Percentiles rank a stretch among this genome's conserved stretches.
These are phyloP conservation scores for Ifrita kowaldi DNA, from an alignment of 2,113 vertebrate genomes.

Conservation along the genomic window DNA sequence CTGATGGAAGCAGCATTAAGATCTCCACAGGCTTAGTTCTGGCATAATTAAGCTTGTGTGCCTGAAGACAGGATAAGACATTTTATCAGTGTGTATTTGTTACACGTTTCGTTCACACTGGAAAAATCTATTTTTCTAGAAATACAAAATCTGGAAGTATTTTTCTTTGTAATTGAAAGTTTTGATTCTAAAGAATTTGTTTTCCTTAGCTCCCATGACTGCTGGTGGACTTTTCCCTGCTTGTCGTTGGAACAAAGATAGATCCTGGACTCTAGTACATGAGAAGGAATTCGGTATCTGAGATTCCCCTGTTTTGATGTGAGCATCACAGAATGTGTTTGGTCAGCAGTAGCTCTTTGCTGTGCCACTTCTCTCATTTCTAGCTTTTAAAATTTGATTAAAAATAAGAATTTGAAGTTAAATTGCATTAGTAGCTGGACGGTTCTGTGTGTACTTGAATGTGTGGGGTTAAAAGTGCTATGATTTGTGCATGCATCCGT, in stretches of 20 bases:
- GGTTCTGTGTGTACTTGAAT: neutral
- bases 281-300: neutral
- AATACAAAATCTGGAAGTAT: neutral
- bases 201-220: neutral
- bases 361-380: neutral
- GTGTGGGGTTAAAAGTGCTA: neutral
- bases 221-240: neutral
- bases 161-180: neutral
- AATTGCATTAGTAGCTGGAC: neutral
- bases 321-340: neutral
- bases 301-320: neutral
- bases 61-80: neutral
- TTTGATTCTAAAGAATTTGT: neutral
- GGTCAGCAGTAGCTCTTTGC: neutral
- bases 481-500: neutral
- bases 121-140: neutral
- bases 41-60: neutral
- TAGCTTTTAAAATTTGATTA: neutral
- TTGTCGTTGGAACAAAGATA: neutral
- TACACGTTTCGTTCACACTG: neutral
- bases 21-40: neutral
- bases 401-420: neutral
- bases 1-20: neutral
- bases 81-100: neutral
- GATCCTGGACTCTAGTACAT: neutral